Percentiles rank a stretch among this genome's conserved stretches.
Conservation (phyloP, 1,140 invertebrate genomes). For the Whitmania pigra region DNA sequence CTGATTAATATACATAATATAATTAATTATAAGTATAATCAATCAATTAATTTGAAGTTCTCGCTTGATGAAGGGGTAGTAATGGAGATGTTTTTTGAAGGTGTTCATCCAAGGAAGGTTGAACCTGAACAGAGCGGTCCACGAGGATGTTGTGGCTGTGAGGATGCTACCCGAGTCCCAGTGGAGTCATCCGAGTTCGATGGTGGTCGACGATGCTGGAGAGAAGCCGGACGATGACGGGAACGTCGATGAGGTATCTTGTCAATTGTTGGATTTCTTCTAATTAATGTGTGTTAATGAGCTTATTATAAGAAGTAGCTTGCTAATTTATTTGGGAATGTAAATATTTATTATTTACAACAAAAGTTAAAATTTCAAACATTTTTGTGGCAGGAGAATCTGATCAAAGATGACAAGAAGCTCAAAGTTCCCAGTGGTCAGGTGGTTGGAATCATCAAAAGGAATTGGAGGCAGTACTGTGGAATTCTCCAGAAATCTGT, state of each 20-base stretch:
- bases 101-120: constrained; percentile 75
- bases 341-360: not conserved
- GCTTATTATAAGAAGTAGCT: not conserved
- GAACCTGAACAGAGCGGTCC: constrained; percentile 82
- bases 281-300: not conserved
- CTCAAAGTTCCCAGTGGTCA: constrained; percentile 58
- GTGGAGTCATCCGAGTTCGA: constrained; percentile 71
- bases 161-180: constrained; percentile 75
- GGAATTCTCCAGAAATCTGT: constrained; percentile 73
- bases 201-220: constrained; percentile 52
- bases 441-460: constrained; percentile 83
- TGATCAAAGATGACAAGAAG: not conserved
- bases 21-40: too few species aligned
- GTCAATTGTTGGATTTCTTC: not conserved
- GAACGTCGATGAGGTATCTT: constrained; percentile 1
- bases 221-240: constrained; percentile 39
- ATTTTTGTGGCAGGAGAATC: not conserved
- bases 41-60: too few species aligned
- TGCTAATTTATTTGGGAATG: not conserved
- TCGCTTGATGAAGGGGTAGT: too few species aligned
- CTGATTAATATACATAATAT: not conserved
- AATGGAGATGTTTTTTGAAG: constrained; percentile 40
- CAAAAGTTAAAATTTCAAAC: not conserved
- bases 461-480: constrained; percentile 81
- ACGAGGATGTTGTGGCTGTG: constrained; percentile 85